Base-by-base conservation (phyloP, 2,888 invertebrate species). In the Meteorus cinctellus region DNA sequence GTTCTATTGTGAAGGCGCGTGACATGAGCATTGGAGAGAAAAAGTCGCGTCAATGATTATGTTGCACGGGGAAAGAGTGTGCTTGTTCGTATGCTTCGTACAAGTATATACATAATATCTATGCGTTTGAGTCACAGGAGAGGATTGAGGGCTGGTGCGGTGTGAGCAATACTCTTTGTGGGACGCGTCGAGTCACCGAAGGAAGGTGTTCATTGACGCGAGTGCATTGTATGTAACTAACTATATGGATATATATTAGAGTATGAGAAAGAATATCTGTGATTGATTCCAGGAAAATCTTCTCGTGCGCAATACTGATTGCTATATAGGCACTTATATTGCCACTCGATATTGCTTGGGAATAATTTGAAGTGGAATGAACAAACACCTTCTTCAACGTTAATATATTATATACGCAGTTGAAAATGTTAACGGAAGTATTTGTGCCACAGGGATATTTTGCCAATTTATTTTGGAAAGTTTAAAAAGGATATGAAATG, bases 151-250 rank as follows among this genome's bases (percentile, higher is more conserved):
- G 70, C 74, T 51, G 24, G 65, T 76, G 78, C 77, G 68, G 16
- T 19, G 55, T 55, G 55, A 55, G 19, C 19, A 55, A 55, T 55
- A 80, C 79, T 77, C 66, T 74, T 72, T 77, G 77, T 80, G 80
- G 80, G 80, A 79, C 72, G 79, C 45, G n/a, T 77, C 45, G n/a
- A 55, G 19, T 19, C 19, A 55, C 19, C 24, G 24, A 55, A 8
- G 55, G 70, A 76, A 73, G 80, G 76, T 76, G 78, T 74, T 77
- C 78, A 76, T 77, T 76, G 73, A 73, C 31, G 36, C 72, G 34
- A 66, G 14, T 48, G 55, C 34, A 72, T 51, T 59, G 63, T 78
- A 65, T 78, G 63, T 62, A 29, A 31, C 67, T 59, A 66, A 48
- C 69, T 45, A 67, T 55, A 71, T 65, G 60, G 45, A 36, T 62